Evolutionary conservation across 2,888 invertebrate species (phyloP), one percentile per base, ranked within the genome.

Genomic region (Caenorhabditis parvicauda): DNA sequence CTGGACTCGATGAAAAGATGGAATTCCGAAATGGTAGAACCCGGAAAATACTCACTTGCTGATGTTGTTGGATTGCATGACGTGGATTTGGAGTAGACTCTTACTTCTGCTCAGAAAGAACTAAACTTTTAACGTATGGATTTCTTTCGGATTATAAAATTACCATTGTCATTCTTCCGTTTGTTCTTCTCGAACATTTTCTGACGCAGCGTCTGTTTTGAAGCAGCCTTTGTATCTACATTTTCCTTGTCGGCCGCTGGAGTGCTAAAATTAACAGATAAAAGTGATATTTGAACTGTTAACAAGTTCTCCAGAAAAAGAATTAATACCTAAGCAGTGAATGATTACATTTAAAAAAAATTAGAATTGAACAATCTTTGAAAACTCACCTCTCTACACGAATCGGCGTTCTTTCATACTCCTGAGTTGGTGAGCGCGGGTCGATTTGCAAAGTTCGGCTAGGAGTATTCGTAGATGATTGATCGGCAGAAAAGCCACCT

Each of bases 351-450:
- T 25, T n/a, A 28, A 22, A 27, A 27, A 17, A 5, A 19, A 37
- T 38, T 32, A 27, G 21, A 19, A 41, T 22, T 9, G 7, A 21
- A 25, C 25, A 44, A 37, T 22, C 4, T 43, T 25, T 38, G 28
- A 52, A 53, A 43, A 54, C 43, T 45, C 21, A 66, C 64, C 37
- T 47, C 14, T 56, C 55, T 9, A 67, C 43, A 44, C 61, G 56
- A 46, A 72, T 67, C 24, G 72, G 72, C 9, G 72, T 72, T 29
- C 72, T 56, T 19, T 63, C 60, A 25, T 70, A 61, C 29, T 60
- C 63, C 9, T 42, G 41, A 2, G 63, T 70, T 7, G 72, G 72
- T 35, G 72, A 72, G 17, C 72, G 59, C 12, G 72, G 72, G 43
- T 72, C 72, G 17, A 52, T 12, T 22, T 48, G 48, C 32, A 54